Conservation (phyloP, 2,797 vertebrate species). For the Lagorchestes hirsutus region DNA sequence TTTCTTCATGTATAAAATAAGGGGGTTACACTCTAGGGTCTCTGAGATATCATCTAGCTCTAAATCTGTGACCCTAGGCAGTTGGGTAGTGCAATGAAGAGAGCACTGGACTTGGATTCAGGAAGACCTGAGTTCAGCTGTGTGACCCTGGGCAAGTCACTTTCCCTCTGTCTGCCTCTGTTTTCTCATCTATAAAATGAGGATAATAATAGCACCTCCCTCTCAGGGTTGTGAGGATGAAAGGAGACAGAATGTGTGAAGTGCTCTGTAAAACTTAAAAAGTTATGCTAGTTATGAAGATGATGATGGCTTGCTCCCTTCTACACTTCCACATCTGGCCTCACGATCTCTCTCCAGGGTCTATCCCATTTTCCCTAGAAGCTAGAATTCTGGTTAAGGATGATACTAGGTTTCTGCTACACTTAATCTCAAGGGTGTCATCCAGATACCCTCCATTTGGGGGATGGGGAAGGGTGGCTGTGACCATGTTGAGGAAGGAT, state of each 20-base stretch:
- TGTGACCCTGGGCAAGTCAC: too few relatives aligned
- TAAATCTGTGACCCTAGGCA: neutral
- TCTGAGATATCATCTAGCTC: too few relatives aligned
- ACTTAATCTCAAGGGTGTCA: neutral
- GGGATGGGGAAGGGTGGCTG: slow-evolving; percentile 31
- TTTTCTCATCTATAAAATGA: neutral
- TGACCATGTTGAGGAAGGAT: neutral
- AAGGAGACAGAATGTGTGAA: too few relatives aligned
- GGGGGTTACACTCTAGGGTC: too few relatives aligned
- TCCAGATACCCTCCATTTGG: neutral
- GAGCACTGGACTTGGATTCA: neutral
- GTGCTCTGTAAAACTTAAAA: neutral
- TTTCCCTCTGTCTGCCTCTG: neutral
- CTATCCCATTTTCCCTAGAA: neutral
- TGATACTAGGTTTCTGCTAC: neutral
- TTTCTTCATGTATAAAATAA: too few relatives aligned
- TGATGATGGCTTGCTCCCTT: neutral
- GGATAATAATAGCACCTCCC: neutral
- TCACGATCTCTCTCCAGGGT: neutral
- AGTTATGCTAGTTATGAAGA: neutral
- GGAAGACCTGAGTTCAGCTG: neutral
- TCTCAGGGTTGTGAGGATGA: too few relatives aligned
- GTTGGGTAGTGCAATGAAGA: neutral
- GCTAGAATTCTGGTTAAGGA: neutral
- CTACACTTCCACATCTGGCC: neutral